phyloP scores from a whole-genome alignment of 2,797 vertebrate species.

The Lagorchestes hirsutus region DNA sequence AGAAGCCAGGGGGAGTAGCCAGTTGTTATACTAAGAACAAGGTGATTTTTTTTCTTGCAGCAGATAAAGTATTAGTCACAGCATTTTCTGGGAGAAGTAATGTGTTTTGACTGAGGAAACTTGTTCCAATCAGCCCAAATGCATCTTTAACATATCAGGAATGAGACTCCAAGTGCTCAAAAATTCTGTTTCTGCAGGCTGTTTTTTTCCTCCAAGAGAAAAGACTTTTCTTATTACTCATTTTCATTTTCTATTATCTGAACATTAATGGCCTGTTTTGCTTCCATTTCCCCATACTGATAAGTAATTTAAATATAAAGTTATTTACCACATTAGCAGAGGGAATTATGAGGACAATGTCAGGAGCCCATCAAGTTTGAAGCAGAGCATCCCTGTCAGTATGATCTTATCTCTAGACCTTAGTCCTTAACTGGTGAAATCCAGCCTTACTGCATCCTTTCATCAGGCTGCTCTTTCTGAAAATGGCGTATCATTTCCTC shows the following conservation, averaged over 20 bases:
- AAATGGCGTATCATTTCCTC: slow-evolving; percentile 45
- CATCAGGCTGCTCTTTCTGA: slow-evolving; percentile 42
- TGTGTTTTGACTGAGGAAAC: slow-evolving; percentile 23
- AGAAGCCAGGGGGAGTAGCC: slow-evolving; percentile 43
- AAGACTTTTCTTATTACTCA: slow-evolving; percentile 50
- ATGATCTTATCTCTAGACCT: slow-evolving; percentile 50
- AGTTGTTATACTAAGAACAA: slow-evolving; percentile 1
- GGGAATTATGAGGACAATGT: slow-evolving; percentile 57
- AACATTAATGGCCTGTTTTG: slow-evolving; percentile 33
- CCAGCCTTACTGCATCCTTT: neutral
- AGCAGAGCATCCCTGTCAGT: slow-evolving; percentile 16
- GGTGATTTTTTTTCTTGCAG: slow-evolving; percentile 57
- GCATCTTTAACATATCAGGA: slow-evolving; percentile 55
- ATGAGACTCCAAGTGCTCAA: slow-evolving; percentile 19
- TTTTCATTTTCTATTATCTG: slow-evolving; percentile 61
- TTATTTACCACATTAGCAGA: slow-evolving; percentile 40
- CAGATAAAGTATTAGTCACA: slow-evolving; percentile 49
- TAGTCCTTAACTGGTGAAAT: slow-evolving; percentile 46
- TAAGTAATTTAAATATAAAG: slow-evolving; percentile 64
- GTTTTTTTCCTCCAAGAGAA: slow-evolving; percentile 16
- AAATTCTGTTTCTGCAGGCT: slow-evolving; percentile 48
- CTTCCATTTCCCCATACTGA: slow-evolving; percentile 48
- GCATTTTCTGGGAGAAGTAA: slow-evolving; percentile 53
- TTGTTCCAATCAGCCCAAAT: slow-evolving; percentile 42
- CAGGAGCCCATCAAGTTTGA: slow-evolving; percentile 49